Conservation (phyloP, 2,113 vertebrate genomes). For the Leptobrachium ailaonicum region DNA sequence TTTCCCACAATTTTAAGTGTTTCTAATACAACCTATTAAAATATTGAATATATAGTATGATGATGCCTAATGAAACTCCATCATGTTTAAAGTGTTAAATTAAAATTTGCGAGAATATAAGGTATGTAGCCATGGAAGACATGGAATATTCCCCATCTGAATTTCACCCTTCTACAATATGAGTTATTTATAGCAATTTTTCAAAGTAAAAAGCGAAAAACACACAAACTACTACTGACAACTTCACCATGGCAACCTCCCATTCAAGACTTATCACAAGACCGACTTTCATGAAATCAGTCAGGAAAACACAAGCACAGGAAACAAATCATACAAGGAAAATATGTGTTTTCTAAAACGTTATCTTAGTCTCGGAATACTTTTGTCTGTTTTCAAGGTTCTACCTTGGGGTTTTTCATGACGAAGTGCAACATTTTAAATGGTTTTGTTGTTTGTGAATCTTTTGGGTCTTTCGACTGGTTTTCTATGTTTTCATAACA, state of each 20-base stretch:
- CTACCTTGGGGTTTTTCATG: no score
- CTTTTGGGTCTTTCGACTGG: no score
- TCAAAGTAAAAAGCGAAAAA: slow-evolving; percentile 39
- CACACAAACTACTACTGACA: slow-evolving; percentile 39
- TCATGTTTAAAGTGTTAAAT: no score
- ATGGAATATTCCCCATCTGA: slow-evolving; percentile 8
- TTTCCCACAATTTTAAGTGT: no score
- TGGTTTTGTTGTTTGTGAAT: no score
- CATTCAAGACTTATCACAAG: slow-evolving; percentile 9
- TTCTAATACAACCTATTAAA: no score
- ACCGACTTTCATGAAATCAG: slow-evolving; percentile 9
- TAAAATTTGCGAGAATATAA: no score
- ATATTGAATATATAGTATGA: no score
- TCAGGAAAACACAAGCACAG: not conserved
- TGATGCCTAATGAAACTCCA: no score
- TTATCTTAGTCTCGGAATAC: not conserved
- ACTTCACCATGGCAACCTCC: slow-evolving; percentile 40
- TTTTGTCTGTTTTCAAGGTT: not conserved
- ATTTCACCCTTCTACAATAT: not conserved
- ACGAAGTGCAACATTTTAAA: no score
- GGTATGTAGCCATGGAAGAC: not conserved
- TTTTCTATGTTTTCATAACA: no score
- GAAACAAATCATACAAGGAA: not conserved
- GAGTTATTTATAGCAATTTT: slow-evolving; percentile 41
- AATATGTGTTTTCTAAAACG: not conserved